These are phyloP conservation scores for Platycercus adscitus DNA, from an alignment of 2,113 vertebrate species.

Conservation along the genomic window DNA sequence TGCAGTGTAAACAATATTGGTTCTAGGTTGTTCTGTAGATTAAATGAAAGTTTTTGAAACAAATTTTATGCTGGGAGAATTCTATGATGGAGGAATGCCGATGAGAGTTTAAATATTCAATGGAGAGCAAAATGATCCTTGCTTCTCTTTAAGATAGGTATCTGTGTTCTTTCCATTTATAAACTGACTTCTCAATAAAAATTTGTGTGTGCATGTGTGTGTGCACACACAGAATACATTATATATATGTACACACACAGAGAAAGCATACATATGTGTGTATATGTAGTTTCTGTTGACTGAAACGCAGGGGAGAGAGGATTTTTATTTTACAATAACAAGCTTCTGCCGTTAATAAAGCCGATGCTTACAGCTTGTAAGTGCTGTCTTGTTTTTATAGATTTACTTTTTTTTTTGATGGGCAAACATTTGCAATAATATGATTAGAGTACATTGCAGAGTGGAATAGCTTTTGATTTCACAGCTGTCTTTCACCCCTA, in stretches of 20 bases:
- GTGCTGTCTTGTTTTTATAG: neutral
- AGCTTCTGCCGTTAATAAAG: neutral
- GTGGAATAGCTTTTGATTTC: neutral
- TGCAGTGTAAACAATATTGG: neutral
- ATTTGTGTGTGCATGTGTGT: no score
- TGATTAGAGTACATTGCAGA: neutral
- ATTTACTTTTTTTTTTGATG: neutral
- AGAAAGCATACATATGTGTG: rapidly evolving
- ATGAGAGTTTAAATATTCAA: neutral
- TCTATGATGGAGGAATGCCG: neutral
- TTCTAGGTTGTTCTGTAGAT: neutral
- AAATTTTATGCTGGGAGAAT: neutral
- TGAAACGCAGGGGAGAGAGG: neutral
- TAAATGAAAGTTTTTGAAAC: neutral
- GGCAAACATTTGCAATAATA: neutral
- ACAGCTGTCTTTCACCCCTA: neutral
- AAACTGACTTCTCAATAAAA: neutral
- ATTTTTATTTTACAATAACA: neutral
- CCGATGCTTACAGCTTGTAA: neutral
- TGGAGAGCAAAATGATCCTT: neutral
- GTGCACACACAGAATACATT: neutral
- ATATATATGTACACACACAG: neutral
- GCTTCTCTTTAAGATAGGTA: neutral
- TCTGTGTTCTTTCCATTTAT: neutral
- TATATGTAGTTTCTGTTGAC: neutral